Base-by-base conservation (phyloP, 2,888 invertebrate species). In the Lithodes maja region DNA sequence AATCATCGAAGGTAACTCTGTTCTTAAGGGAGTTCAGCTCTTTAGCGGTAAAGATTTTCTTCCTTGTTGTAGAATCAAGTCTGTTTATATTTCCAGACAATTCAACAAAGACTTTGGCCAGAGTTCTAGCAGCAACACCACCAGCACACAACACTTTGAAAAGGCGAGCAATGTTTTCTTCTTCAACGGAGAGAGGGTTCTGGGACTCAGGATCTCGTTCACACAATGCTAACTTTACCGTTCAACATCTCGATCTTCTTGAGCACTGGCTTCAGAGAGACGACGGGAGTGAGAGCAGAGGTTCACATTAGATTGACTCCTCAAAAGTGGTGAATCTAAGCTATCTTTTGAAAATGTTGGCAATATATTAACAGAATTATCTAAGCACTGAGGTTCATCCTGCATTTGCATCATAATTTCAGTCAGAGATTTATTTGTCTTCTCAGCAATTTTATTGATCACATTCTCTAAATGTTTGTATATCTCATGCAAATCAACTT, bases 111-210 rank as follows among this genome's bases (percentile, higher is more conserved):
- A 78, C 68, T 2, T 5, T 12, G 54, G 12, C 3, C 68, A 85
- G 52, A 50, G 33, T 49, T 5, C 17, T 50, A 9, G 68, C 77
- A 61, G 52, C 55, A 17, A 61, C 2, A 2, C 85, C 78, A 68
- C 78, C 85, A 33, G 85, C 61, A 68, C 85, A 17, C n/a, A 85
- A 5, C 9, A 61, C 78, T 78, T 49, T 78, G 12, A 68, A 68
- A 7, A 85, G 68, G 12, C 49, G 50, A 61, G 52, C 17, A 49
- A 85, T 7, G 52, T 85, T 85, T 2, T 54, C 9, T 50, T 85
- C 78, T 12, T 77, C 85, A 3, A 50, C 9, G 12, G 78, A 68
- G 2, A 85, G 55, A 1, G 68, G 5, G 12, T 15, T 33, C 15
- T 55, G 7, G 2, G 2, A 12, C n/a, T 9, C 7, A 55, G 55